phyloP scores from a whole-genome alignment of 2,888 invertebrate genomes.

The Antheraea yamamai region DNA sequence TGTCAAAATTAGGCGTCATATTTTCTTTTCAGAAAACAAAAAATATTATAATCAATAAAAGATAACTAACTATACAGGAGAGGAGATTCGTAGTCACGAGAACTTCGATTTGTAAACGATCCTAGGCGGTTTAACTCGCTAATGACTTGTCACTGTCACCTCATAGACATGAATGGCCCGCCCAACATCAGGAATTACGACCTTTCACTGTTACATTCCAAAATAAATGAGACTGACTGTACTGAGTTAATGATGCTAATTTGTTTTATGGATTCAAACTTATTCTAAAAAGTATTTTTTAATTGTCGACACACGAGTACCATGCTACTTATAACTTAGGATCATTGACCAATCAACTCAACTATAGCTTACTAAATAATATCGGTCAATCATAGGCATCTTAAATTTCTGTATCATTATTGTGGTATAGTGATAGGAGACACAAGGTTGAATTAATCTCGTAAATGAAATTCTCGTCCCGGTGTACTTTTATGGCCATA shows the following conservation, averaged over 20 bases:
- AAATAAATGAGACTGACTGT: slow-evolving; percentile 31
- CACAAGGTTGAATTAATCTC: no score
- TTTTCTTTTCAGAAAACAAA: background rate
- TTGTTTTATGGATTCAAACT: slow-evolving; percentile 14
- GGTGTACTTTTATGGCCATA: no score
- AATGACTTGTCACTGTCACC: slow-evolving; percentile 72
- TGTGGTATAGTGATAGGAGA: no score
- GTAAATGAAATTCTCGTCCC: no score
- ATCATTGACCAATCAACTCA: no score
- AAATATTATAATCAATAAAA: background rate
- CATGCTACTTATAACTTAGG: no score
- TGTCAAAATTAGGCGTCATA: background rate
- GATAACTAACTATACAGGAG: background rate
- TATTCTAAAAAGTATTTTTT: background rate
- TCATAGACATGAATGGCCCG: slow-evolving; percentile 32
- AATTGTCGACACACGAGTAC: background rate
- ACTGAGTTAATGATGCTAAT: slow-evolving; percentile 42
- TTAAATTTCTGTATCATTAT: no score
- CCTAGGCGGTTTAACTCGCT: slow-evolving; percentile 31
- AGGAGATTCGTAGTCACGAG: background rate
- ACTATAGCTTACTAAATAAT: no score
- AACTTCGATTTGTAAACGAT: slow-evolving; percentile 11
- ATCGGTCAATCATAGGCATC: no score
- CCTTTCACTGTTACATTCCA: slow-evolving; percentile 34
- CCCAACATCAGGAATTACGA: slow-evolving; percentile 33